These are phyloP conservation scores for Tachycineta bicolor DNA, from an alignment of 2,113 vertebrate genomes.

Conservation along the genomic window DNA sequence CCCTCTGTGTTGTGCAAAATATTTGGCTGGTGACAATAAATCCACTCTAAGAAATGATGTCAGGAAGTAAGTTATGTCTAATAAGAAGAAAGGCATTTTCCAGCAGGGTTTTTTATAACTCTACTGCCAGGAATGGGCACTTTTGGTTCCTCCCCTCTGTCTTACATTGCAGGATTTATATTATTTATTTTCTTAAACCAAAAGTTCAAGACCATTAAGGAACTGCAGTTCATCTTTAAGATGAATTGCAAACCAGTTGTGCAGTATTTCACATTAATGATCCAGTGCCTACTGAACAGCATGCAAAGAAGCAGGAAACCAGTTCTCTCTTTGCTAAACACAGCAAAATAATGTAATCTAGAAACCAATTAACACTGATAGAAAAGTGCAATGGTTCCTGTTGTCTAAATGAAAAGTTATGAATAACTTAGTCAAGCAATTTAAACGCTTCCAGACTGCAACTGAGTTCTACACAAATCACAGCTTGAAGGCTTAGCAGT, in stretches of 20 bases:
- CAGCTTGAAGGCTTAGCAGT: background rate
- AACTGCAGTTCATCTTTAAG: conserved; percentile 59
- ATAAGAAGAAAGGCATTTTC: conserved; percentile 3
- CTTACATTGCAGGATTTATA: conserved; percentile 22
- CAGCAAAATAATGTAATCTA: background rate
- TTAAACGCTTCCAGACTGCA: background rate
- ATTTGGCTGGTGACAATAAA: background rate
- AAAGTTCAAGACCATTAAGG: conserved; percentile 67
- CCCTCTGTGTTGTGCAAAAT: background rate
- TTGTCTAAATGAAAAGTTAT: background rate
- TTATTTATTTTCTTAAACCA: conserved; percentile 64
- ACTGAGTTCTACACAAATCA: background rate
- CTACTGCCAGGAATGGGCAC: conserved; percentile 31
- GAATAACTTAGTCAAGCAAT: background rate
- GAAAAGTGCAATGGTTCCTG: background rate
- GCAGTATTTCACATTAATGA: conserved; percentile 55
- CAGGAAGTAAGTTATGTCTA: conserved; percentile 37
- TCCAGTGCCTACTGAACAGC: background rate
- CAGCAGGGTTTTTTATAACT: conserved; percentile 14
- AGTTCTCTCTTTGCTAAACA: background rate
- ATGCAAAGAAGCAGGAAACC: background rate
- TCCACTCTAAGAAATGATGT: conserved; percentile 2
- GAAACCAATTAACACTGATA: background rate
- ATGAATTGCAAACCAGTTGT: conserved; percentile 42
- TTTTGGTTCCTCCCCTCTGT: conserved; percentile 22